Percentiles rank a stretch among this genome's conserved stretches.
These are phyloP conservation scores for Leptogaster cylindrica DNA, from an alignment of 2,888 invertebrate species.

Conservation along the genomic window DNA sequence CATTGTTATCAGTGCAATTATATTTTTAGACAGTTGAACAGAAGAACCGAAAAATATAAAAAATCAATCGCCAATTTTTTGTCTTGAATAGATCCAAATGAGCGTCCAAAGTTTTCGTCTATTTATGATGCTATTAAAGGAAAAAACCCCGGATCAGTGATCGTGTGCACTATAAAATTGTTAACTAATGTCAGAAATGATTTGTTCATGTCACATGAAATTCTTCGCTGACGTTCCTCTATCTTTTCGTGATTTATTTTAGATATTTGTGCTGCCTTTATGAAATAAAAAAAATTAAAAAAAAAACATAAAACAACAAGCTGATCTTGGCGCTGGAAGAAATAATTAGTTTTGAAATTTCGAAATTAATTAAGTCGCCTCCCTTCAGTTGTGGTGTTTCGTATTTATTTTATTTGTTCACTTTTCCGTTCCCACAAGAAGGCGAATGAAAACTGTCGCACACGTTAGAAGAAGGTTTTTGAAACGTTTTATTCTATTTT, in stretches of 20 bases:
- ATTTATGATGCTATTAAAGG: slow-evolving; percentile 4
- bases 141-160: background rate
- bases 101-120: slow-evolving; percentile 17
- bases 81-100: background rate
- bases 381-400: too few species aligned
- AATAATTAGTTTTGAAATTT: slow-evolving; percentile 1
- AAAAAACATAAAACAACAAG: too few species aligned
- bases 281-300: too few species aligned
- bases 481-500: too few species aligned
- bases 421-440: too few species aligned
- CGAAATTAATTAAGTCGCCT: slow-evolving; percentile 1
- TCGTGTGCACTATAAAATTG: background rate
- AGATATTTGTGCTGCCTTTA: background rate
- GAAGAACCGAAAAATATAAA: background rate
- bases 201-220: slow-evolving; percentile 29
- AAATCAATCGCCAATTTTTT: background rate
- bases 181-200: slow-evolving; percentile 17
- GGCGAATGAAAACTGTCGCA: too few species aligned
- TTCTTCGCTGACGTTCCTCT: background rate
- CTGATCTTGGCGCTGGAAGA: slow-evolving; percentile 1
- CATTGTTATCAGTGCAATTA: slow-evolving; percentile 43
- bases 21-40: background rate
- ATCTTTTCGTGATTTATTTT: background rate
- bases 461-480: too few species aligned
- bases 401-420: too few species aligned